Evolutionary conservation across 2,888 invertebrate species (phyloP), one percentile per base, ranked within the genome.

Genomic region (Abscondita cerata): DNA sequence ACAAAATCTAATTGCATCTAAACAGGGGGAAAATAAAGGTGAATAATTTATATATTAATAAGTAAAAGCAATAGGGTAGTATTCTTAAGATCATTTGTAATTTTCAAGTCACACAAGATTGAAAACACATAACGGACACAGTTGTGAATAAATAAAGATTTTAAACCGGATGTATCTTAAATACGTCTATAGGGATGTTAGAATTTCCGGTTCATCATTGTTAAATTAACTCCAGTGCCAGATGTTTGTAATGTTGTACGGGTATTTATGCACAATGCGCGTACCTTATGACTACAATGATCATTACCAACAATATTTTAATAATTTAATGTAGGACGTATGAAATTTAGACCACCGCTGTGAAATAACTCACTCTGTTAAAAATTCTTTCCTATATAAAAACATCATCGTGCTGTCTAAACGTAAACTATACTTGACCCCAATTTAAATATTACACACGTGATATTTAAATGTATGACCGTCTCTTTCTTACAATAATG

Each of bases 181-280:
- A 69, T 67, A 62, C 64, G 58, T 68, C 67, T 65, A 60, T 54
- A 46, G 54, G 68, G 69, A 68, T 62, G 64, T 48, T 55, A 34
- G 64, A 60, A 65, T 65, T 73, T 74, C 73, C 74, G 72, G 73
- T 70, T 61, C 64, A 68, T 70, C 68, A 72, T 73, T 74, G 73
- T 73, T 69, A 69, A 25, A 67, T 62, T 68, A 66, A 58, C 64
- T 69, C 66, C 70, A 68, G 65, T 60, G 67, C 72, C 73, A 74
- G 73, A 73, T 74, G 74, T 70, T 71, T 64, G 62, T 57, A 62
- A 54, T 15, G 15, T 11, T 51, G 8, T 13, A 16, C 9, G 9
- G 15, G 15, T 11, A 15, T 41, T 4, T 4, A 2, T 25, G 25
- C 25, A 25, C 2, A 25, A 25, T 4, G 25, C 6, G 6, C 25